Conservation (phyloP, 1,140 invertebrate species). For the Fragariocoptes setiger region DNA sequence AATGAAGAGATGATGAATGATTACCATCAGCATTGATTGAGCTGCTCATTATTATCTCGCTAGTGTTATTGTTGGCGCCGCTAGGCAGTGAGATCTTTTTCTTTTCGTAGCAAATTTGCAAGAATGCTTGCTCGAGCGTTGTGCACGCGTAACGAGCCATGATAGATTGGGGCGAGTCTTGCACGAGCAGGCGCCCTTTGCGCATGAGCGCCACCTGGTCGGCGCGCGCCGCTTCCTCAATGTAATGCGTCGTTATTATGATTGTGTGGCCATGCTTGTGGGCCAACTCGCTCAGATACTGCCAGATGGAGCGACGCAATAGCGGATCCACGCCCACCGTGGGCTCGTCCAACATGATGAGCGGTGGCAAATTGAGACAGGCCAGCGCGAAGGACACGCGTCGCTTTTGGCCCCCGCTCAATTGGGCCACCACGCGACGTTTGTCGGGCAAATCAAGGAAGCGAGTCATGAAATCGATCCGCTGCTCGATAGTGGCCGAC, state of each 20-base stretch:
- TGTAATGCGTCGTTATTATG: slow-evolving; percentile 19
- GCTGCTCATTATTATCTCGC: no score
- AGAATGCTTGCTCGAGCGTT: background rate
- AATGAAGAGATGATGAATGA: no score
- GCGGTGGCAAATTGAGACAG: slow-evolving; percentile 30
- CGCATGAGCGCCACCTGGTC: slow-evolving; percentile 12
- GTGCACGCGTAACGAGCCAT: background rate
- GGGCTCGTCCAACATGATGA: slow-evolving; percentile 18
- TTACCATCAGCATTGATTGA: no score
- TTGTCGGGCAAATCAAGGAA: slow-evolving; percentile 8
- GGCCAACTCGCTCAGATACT: slow-evolving; percentile 15
- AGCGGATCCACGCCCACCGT: slow-evolving; percentile 21
- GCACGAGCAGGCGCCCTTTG: background rate
- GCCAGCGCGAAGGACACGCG: slow-evolving; percentile 69
- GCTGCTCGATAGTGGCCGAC: background rate
- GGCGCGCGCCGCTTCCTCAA: slow-evolving; percentile 17
- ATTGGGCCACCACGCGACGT: background rate
- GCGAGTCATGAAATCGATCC: slow-evolving; percentile 4
- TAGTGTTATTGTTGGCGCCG: no score
- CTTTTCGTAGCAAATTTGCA: background rate
- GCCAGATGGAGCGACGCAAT: slow-evolving; percentile 14
- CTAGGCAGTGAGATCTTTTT: no score
- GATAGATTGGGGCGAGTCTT: background rate
- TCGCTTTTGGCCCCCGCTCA: slow-evolving; percentile 55
- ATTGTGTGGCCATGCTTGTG: slow-evolving; percentile 14